phyloP scores from a whole-genome alignment of 2,113 vertebrate species.

The Lathamus discolor region DNA sequence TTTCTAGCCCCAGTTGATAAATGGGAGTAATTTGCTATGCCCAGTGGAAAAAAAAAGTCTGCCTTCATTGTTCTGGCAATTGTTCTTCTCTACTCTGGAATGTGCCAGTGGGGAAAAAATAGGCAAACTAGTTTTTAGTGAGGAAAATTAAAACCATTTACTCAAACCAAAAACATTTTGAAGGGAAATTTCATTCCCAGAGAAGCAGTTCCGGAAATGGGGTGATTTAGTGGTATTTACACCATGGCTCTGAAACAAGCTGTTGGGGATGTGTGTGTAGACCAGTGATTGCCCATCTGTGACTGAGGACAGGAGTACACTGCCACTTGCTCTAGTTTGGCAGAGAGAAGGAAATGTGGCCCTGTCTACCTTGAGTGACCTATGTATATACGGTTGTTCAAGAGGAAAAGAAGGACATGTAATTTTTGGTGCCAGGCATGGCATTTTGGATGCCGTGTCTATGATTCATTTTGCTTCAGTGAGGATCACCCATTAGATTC shows the following conservation, averaged over 20 bases:
- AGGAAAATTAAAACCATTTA: not conserved
- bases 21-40: not conserved
- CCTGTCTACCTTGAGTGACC: not conserved
- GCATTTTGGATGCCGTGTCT: not conserved
- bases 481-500: not conserved
- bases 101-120: not conserved
- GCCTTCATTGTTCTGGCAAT: not conserved
- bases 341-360: not conserved
- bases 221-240: not conserved
- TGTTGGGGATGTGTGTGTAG: not conserved
- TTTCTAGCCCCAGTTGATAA: not conserved
- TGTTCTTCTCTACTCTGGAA: not conserved
- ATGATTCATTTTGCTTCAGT: not conserved
- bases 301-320: not conserved
- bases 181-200: not conserved
- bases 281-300: not conserved
- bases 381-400: not conserved
- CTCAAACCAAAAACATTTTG: not conserved
- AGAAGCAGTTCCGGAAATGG: not conserved
- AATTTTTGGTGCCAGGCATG: not conserved
- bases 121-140: not conserved
- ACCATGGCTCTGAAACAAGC: not conserved
- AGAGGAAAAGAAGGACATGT: not conserved
- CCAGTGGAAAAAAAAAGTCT: not conserved
- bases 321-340: rapidly evolving